phyloP scores from a whole-genome alignment of 2,888 invertebrate species.

The Mesorhabditis sp. region DNA sequence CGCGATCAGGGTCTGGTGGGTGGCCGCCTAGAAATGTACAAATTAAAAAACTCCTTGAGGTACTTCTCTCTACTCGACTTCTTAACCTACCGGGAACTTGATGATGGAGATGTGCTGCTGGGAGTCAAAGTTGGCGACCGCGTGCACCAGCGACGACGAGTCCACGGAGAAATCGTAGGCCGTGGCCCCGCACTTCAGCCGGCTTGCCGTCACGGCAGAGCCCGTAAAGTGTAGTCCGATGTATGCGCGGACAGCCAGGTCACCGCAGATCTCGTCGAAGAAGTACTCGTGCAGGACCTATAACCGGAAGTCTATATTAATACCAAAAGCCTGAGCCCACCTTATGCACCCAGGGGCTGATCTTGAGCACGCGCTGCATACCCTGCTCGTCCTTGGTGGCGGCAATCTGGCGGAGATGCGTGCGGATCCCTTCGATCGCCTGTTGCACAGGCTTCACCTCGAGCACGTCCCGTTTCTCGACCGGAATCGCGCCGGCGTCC shows the following conservation, averaged over 20 bases:
- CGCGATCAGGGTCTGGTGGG: constrained; percentile 8
- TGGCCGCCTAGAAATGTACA: background rate
- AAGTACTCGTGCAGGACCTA: constrained; percentile 53
- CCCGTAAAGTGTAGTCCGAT: constrained; percentile 24
- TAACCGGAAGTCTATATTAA: constrained; percentile 8
- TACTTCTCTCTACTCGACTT: constrained; percentile 13
- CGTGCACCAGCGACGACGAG: constrained; percentile 15
- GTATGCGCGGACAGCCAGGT: constrained; percentile 32
- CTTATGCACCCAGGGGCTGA: constrained; percentile 26
- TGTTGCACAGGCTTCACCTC: constrained; percentile 21
- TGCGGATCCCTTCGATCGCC: constrained; percentile 17
- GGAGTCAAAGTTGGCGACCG: constrained; percentile 9
- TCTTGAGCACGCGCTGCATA: constrained; percentile 14
- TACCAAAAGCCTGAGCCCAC: constrained; percentile 5
- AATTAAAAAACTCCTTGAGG: background rate
- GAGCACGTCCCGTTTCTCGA: constrained; percentile 11
- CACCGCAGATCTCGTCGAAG: constrained; percentile 40
- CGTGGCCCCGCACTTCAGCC: constrained; percentile 13
- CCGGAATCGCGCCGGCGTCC: constrained; percentile 20
- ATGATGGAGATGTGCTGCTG: constrained; percentile 24
- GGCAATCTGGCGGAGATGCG: constrained; percentile 9
- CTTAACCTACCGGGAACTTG: constrained; percentile 20
- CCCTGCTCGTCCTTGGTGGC: background rate
- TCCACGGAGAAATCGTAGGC: constrained; percentile 25
- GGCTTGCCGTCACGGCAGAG: constrained; percentile 10